Evolutionary conservation across 2,113 vertebrate species (phyloP).

Genomic region (Macaca mulatta): DNA sequence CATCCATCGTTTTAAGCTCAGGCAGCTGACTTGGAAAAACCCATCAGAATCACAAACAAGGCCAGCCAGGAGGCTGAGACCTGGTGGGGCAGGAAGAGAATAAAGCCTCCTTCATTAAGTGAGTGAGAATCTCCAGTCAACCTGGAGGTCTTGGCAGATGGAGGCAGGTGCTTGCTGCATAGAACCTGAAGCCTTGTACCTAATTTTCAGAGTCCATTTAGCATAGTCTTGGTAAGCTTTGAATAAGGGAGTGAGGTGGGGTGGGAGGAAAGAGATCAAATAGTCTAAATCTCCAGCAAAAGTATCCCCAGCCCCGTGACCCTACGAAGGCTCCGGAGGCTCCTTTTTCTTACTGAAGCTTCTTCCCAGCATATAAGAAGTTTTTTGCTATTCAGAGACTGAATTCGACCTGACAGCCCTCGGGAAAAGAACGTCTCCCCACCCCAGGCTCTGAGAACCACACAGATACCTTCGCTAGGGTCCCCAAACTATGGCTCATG

Average conservation of each 20-base stretch:
- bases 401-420: too few relatives aligned
- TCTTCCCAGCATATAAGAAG: neutral
- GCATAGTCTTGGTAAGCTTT: neutral
- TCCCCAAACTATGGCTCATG: rapidly evolving
- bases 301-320: too few relatives aligned
- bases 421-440: neutral
- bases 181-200: neutral
- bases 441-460: neutral
- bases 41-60: neutral
- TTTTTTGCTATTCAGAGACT: neutral
- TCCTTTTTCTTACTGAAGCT: neutral
- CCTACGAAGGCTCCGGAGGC: neutral
- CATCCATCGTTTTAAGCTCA: neutral
- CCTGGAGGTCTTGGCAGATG: neutral
- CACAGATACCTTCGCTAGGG: neutral
- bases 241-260: neutral
- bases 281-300: neutral
- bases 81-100: neutral
- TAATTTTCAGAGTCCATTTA: neutral
- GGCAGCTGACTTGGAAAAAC: neutral
- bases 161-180: neutral
- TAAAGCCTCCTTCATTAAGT: neutral
- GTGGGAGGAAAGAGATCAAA: neutral
- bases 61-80: neutral
- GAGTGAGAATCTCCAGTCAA: neutral